These are phyloP conservation scores for Cetonia aurata DNA, from an alignment of 2,888 invertebrate species.

Conservation along the genomic window DNA sequence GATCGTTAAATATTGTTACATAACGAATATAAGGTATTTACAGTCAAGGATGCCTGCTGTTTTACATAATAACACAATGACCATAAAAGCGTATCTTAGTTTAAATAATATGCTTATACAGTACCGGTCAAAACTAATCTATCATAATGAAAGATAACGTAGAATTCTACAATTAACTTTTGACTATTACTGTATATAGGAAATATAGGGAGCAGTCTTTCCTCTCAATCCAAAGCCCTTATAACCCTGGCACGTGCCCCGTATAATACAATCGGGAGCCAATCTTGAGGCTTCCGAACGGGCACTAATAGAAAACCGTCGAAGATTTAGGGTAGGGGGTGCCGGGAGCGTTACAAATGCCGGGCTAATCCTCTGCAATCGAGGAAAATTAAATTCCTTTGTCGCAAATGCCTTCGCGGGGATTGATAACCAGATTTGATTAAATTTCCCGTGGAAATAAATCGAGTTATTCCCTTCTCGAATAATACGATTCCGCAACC, in stretches of 20 bases:
- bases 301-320: constrained; percentile 1
- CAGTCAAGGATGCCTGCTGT: not conserved
- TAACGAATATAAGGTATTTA: not conserved
- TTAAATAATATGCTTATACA: too few species aligned
- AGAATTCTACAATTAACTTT: not conserved
- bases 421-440: not conserved
- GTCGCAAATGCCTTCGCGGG: not conserved
- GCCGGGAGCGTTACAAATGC: constrained; percentile 16
- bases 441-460: not conserved
- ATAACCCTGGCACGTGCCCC: constrained; percentile 14
- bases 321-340: not conserved
- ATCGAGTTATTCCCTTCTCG: too few species aligned
- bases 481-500: too few species aligned
- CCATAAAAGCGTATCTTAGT: too few species aligned
- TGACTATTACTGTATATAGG: constrained; percentile 8
- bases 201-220: too few species aligned
- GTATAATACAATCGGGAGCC: constrained; percentile 13
- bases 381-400: constrained; percentile 35
- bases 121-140: too few species aligned
- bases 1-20: not conserved
- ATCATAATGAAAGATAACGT: too few species aligned
- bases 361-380: constrained; percentile 25
- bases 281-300: constrained; percentile 15
- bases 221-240: constrained; percentile 3
- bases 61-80: too few species aligned